Evolutionary conservation across 2,113 vertebrate species (phyloP).

Genomic region (Phainopepla nitens): DNA sequence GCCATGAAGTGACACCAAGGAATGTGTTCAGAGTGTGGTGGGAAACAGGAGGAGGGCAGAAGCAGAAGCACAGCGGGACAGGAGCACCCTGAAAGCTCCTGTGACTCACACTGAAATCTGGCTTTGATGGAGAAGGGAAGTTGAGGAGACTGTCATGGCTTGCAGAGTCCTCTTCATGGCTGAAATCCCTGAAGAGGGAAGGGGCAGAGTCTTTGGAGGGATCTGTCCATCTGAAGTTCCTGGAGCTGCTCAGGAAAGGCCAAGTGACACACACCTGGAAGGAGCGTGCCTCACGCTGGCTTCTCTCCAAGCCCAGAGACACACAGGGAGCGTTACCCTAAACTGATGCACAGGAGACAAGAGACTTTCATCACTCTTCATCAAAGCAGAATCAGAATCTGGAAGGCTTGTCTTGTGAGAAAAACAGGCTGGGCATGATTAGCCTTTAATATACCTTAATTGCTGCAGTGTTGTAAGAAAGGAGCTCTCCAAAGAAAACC

Average conservation of each 20-base stretch:
- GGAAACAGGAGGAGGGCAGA: neutral
- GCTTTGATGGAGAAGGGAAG: neutral
- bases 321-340: neutral
- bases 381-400: neutral
- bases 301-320: neutral
- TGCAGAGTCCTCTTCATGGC: neutral
- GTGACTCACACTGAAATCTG: neutral
- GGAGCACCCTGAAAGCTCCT: neutral
- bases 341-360: neutral
- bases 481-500: neutral
- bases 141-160: neutral
- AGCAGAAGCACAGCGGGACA: neutral
- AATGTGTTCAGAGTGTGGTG: neutral
- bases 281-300: neutral
- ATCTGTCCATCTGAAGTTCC: neutral
- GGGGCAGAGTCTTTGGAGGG: neutral
- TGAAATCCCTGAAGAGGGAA: neutral
- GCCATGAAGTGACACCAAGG: neutral
- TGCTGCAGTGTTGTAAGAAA: neutral
- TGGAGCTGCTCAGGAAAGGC: neutral
- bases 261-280: neutral
- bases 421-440: neutral
- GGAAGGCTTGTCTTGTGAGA: constrained; percentile 3
- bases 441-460: neutral
- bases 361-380: neutral